These are phyloP conservation scores for Sardinella longiceps DNA, from an alignment of 2,797 vertebrate species.

Conservation along the genomic window DNA sequence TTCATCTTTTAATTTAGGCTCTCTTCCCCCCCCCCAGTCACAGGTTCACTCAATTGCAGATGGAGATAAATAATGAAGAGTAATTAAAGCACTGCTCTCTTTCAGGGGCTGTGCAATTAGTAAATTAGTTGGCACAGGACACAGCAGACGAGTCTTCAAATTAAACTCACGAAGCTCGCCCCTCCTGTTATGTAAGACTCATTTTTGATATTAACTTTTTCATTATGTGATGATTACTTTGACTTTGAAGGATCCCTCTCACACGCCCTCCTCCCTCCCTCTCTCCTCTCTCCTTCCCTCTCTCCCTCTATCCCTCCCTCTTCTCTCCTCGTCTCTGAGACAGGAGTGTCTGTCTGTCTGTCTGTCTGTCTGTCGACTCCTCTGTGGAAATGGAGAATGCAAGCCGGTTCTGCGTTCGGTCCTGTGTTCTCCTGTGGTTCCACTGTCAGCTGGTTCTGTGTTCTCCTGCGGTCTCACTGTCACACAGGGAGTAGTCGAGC, in stretches of 20 bases:
- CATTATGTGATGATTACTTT: constrained; percentile 44
- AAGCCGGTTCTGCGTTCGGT: too few relatives aligned
- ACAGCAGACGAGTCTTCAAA: constrained; percentile 31
- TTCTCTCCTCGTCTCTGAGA: background rate
- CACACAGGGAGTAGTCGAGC: too few relatives aligned
- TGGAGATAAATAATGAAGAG: constrained; percentile 56
- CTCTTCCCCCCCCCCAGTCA: constrained; percentile 48
- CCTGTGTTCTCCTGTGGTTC: background rate
- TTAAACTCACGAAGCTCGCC: constrained; percentile 26
- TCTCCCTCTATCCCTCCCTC: too few relatives aligned
- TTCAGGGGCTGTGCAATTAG: constrained; percentile 48
- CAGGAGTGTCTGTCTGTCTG: background rate
- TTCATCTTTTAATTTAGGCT: constrained; percentile 57
- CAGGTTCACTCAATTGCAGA: constrained; percentile 52
- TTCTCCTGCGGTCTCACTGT: too few relatives aligned
- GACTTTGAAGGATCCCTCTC: constrained; percentile 9
- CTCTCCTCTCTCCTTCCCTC: too few relatives aligned
- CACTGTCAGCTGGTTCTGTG: too few relatives aligned
- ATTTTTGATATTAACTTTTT: constrained; percentile 52
- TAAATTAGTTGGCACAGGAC: constrained; percentile 44
- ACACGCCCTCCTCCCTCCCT: background rate
- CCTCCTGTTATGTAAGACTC: constrained; percentile 44
- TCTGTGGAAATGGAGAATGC: background rate
- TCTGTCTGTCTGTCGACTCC: too few relatives aligned
- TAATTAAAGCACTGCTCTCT: constrained; percentile 55